phyloP scores from a whole-genome alignment of 2,797 vertebrate genomes.

The Sebastes hubbsi region DNA sequence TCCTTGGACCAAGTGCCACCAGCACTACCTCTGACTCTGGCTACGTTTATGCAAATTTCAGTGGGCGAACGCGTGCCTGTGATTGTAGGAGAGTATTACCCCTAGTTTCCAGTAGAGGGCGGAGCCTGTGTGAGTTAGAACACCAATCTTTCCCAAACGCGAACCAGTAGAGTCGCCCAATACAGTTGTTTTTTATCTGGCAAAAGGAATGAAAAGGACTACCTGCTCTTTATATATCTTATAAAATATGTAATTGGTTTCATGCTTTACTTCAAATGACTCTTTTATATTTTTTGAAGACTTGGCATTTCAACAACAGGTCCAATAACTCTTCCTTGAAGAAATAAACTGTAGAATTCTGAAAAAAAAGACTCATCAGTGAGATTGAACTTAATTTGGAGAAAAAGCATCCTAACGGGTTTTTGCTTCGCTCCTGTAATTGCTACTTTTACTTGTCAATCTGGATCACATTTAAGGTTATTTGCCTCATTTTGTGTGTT shows the following conservation, averaged over 20 bases:
- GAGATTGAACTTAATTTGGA: not conserved
- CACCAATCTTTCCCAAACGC: not conserved
- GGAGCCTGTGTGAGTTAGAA: not conserved
- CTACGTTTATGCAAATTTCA: too few relatives aligned
- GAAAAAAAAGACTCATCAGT: not conserved
- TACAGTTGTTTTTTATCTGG: not conserved
- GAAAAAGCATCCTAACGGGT: slow-evolving; percentile 14
- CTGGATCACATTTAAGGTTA: slow-evolving; percentile 61
- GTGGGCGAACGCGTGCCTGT: too few relatives aligned
- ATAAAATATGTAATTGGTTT: not conserved
- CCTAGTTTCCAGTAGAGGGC: too few relatives aligned
- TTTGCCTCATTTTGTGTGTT: slow-evolving; percentile 68
- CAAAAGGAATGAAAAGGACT: not conserved
- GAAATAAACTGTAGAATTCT: not conserved
- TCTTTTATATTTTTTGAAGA: not conserved
- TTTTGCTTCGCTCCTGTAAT: slow-evolving; percentile 33
- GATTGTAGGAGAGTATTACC: too few relatives aligned
- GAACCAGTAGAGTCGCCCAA: not conserved
- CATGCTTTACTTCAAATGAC: not conserved
- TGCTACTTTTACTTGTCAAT: slow-evolving; percentile 50
- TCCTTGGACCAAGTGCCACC: too few relatives aligned
- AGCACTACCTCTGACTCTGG: too few relatives aligned
- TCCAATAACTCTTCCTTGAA: not conserved
- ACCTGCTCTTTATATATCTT: not conserved
- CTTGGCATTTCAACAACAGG: too few relatives aligned